These are phyloP conservation scores for Spheniscus mendiculus DNA, from an alignment of 2,113 vertebrate species.

Conservation along the genomic window DNA sequence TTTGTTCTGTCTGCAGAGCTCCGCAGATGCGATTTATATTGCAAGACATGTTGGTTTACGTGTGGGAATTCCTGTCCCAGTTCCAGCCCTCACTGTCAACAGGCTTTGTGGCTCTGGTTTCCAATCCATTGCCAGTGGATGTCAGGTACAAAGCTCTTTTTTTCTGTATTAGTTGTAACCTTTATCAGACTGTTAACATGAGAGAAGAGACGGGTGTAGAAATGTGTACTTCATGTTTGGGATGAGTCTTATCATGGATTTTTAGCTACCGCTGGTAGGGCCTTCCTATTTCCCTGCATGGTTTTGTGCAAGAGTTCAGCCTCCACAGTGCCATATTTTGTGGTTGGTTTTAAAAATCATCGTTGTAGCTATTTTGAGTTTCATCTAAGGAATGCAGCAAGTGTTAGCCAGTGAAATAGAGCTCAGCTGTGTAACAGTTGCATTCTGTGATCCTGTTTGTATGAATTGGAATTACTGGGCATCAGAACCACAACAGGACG, in stretches of 20 bases:
- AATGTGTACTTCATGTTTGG: background rate
- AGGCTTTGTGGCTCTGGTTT: constrained; percentile 97
- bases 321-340: too few species aligned
- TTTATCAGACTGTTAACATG: background rate
- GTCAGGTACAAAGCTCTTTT: constrained; percentile 81
- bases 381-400: background rate
- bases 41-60: constrained; percentile 92
- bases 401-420: background rate
- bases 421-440: background rate
- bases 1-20: constrained; percentile 75
- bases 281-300: accelerated
- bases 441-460: background rate
- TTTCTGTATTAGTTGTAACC: background rate
- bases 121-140: constrained; percentile 90
- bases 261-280: background rate
- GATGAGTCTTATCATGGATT: background rate
- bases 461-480: background rate
- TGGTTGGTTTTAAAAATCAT: background rate
- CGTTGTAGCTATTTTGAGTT: background rate
- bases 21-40: constrained; percentile 84
- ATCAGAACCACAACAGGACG: background rate
- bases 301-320: background rate
- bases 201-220: background rate
- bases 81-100: constrained; percentile 89
- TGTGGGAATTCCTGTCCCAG: constrained; percentile 82